Evolutionary conservation across 2,888 invertebrate species (phyloP), one percentile per base, ranked within the genome.

Genomic region (Drosophila rellima): DNA sequence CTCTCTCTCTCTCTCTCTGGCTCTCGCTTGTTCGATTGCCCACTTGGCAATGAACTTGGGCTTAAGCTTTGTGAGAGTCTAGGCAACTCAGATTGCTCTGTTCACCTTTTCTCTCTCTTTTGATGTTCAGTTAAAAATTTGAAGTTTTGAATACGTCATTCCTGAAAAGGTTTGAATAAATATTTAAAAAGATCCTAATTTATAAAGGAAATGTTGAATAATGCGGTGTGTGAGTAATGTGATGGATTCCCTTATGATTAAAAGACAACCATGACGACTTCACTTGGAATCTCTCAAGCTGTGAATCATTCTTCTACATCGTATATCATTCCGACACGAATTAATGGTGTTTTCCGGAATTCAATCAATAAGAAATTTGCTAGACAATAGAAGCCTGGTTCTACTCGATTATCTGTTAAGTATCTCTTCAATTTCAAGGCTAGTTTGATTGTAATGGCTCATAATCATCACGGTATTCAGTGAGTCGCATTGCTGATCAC

Each of bases 11-110:
- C 56, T 15, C 20, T 23, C 40, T 44, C 35, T 3, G 15, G 39
- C 29, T 56, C 35, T 50, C 39, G 39, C 33, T 51, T 54, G 40
- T 17, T 33, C 51, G 64, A 48, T 51, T 54, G 18, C 42, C 17
- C 31, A 59, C 66, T 76, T 86, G 87, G 39, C 74, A 88, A 55
- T 83, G 89, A 83, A 83, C 90, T 89, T 84, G 74, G 70, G 63
- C 56, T 69, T 42, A 40, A 37, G 63, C 42, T 63, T 65, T 62
- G 11, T 23, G 52, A 51, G 66, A 62, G 37, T 47, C 23, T 39
- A 56, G 26, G 18, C 55, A 60, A 31, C 44, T 23, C 33, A 35
- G 47, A 48, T 52, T 45, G n/a, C 45, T 68, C n/a, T 52, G 42
- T 37, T 44, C 35, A 50, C 56, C 35, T 29, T 39, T 42, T 54